Conservation (phyloP, 2,797 vertebrate genomes). For the Brachyalestes nurse region DNA sequence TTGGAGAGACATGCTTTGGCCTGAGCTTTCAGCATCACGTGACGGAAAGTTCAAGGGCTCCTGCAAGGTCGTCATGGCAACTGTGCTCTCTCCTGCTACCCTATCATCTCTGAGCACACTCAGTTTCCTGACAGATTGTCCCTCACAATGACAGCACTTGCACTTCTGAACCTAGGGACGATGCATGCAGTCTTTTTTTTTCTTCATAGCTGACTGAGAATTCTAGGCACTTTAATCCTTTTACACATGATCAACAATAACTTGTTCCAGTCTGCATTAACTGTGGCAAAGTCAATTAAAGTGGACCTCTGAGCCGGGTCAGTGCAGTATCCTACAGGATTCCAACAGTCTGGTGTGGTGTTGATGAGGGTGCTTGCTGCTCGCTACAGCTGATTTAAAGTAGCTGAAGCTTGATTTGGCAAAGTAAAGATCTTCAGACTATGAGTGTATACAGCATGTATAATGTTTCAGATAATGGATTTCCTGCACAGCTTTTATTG, state of each 20-base stretch:
- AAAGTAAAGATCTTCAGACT: not conserved
- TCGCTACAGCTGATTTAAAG: not conserved
- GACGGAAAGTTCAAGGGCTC: conserved; percentile 86
- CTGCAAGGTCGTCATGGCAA: conserved; percentile 89
- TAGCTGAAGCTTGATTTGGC: not conserved
- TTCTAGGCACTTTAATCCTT: not conserved
- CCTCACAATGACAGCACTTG: conserved; percentile 65
- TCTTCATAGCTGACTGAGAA: conserved; percentile 9
- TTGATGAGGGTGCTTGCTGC: not conserved
- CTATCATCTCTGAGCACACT: conserved; percentile 83
- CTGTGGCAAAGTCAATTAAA: not conserved
- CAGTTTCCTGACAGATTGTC: conserved; percentile 70
- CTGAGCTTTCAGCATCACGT: conserved; percentile 85
- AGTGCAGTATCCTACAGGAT: not conserved
- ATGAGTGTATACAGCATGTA: not conserved
- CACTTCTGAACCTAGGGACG: conserved; percentile 38
- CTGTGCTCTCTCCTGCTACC: conserved; percentile 83
- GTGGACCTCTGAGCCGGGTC: not conserved
- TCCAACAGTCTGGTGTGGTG: not conserved
- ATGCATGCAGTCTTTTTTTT: conserved; percentile 1
- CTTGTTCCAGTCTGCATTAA: not conserved
- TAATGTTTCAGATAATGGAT: not conserved
- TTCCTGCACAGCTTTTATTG: not conserved
- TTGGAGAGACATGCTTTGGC: conserved; percentile 71
- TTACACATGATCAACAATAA: not conserved